Evolutionary conservation across 2,797 vertebrate genomes (phyloP).

Genomic region (Rallus crepitans): DNA sequence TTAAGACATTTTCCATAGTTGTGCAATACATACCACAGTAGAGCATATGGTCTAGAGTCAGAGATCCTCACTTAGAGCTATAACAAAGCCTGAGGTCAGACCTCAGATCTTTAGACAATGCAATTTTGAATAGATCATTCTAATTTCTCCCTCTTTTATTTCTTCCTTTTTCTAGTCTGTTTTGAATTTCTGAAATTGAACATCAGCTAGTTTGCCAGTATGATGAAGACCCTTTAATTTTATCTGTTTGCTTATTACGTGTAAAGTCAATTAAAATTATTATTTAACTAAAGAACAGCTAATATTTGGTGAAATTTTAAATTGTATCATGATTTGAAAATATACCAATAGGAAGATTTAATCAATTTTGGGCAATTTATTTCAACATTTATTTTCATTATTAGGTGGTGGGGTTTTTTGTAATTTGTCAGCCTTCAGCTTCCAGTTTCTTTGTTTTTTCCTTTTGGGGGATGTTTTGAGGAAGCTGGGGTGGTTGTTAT

Average conservation of each 20-base stretch:
- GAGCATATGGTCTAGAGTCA: slow-evolving; percentile 44
- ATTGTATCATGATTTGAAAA: neutral
- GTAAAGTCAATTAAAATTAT: neutral
- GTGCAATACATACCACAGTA: slow-evolving; percentile 45
- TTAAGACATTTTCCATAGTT: slow-evolving; percentile 70
- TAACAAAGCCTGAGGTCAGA: neutral
- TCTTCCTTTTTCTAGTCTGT: neutral
- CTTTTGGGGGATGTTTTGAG: neutral
- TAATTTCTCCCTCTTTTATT: neutral
- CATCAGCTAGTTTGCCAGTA: neutral
- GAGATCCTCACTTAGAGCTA: slow-evolving; percentile 10
- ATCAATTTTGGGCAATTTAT: neutral
- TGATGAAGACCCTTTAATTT: neutral
- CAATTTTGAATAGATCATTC: slow-evolving; percentile 8
- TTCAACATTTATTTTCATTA: neutral
- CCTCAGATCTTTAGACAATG: slow-evolving; percentile 13
- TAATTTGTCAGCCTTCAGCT: neutral
- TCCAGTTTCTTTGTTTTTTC: neutral
- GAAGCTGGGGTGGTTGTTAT: neutral
- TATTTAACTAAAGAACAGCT: neutral
- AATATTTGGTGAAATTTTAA: neutral
- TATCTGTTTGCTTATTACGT: neutral
- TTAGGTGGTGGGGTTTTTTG: neutral
- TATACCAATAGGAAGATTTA: neutral
- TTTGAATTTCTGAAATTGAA: slow-evolving; percentile 8